Conservation (phyloP, 2,888 invertebrate species). For the Thumatha senex region DNA sequence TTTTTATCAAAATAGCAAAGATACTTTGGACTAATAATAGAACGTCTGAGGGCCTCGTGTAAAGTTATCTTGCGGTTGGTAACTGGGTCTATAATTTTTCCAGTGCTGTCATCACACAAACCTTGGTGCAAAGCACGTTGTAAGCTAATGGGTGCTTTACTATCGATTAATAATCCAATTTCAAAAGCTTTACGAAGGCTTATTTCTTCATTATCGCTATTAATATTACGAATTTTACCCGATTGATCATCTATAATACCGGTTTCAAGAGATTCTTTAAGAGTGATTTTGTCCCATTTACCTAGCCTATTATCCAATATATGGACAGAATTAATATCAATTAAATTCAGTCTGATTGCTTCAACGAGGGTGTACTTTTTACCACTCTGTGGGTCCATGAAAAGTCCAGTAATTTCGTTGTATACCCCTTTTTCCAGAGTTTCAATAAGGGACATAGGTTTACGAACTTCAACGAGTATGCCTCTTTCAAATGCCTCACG, state of each 20-base stretch:
- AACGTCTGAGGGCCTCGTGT: slow-evolving; percentile 92
- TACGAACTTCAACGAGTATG: slow-evolving; percentile 90
- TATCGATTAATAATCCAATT: slow-evolving; percentile 90
- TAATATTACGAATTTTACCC: slow-evolving; percentile 88
- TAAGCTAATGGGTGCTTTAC: slow-evolving; percentile 90
- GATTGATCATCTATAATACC: slow-evolving; percentile 89
- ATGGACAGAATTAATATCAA: slow-evolving; percentile 93
- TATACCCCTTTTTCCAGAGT: slow-evolving; percentile 92
- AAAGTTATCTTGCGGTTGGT: slow-evolving; percentile 91
- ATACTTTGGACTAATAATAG: slow-evolving; percentile 90
- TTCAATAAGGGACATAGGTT: slow-evolving; percentile 92
- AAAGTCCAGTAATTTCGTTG: slow-evolving; percentile 89
- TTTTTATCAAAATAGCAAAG: slow-evolving; percentile 92
- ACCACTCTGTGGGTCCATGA: slow-evolving; percentile 92
- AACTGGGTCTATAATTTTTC: slow-evolving; percentile 92
- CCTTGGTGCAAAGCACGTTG: slow-evolving; percentile 94
- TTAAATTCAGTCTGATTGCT: slow-evolving; percentile 90
- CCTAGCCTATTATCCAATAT: slow-evolving; percentile 91
- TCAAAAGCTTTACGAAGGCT: slow-evolving; percentile 90
- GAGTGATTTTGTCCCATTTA: slow-evolving; percentile 89
- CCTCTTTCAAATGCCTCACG: slow-evolving; percentile 94
- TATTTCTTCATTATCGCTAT: slow-evolving; percentile 86
- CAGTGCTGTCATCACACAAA: slow-evolving; percentile 90
- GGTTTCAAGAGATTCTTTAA: slow-evolving; percentile 90
- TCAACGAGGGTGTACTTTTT: slow-evolving; percentile 91